Evolutionary conservation across 2,797 vertebrate species (phyloP), one percentile per base, ranked within the genome.

Genomic region (Karalla daura): DNA sequence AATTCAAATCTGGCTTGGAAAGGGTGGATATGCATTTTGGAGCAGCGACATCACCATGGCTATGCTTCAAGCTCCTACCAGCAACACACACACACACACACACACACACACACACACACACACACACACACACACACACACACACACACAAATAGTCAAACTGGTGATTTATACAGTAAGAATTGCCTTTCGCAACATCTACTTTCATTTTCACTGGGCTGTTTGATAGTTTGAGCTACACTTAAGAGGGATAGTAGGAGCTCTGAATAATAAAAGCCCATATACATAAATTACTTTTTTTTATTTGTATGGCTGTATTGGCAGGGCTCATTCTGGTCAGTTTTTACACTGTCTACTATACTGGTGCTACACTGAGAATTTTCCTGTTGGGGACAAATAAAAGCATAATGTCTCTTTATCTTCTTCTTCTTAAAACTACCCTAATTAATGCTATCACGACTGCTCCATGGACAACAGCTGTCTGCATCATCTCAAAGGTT

Each of bases 1-100:
- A 12, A 46, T 83, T 72, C 20, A 84, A 78, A 77, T 84, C 32
- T 39, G 53, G 68, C 74, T 80, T 86, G 53, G 62, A 81, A 72
- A 73, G 73, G 39, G 43, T 72, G 41, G 55, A 68, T 69, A 59
- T 79, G 68, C 40, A 35, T 68, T 78, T 75, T 23, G 10, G 41
- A 76, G 63, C 35, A 39, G 4, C 13, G 55, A 47, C 60, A 56
- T 70, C 70, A 54, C 52, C 51, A 45, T 82, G 69, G 74, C 58
- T 10, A 33, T 0, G 24, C 47, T 83, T 70, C 70, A 79, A 74
- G 47, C 33, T 61, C 53, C 18, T 28, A 63, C 50, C 44, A 63
- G 64, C 53, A n/a, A n/a, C n/a, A n/a, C n/a, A n/a, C n/a, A 53
- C 9, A n/a, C 41, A 50, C 28, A 23, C 15, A 6, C 68, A 41